These are phyloP conservation scores for Cirrhinus molitorella DNA, from an alignment of 2,797 vertebrate species.

Conservation along the genomic window DNA sequence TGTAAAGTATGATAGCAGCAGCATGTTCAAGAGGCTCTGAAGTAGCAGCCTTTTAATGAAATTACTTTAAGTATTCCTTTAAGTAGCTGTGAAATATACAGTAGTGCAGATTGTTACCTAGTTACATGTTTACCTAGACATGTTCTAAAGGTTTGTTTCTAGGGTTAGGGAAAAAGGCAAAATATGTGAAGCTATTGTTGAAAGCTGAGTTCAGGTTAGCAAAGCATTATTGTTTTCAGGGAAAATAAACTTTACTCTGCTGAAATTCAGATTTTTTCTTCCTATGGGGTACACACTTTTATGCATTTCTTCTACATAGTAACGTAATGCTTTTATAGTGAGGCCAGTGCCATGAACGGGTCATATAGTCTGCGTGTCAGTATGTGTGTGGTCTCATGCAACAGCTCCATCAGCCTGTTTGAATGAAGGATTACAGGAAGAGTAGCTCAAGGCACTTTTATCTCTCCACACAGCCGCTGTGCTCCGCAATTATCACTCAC, in stretches of 20 bases:
- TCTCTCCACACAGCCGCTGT: conserved; percentile 54
- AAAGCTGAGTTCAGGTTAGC: not conserved
- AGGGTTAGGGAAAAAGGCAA: not conserved
- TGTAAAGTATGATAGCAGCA: too few species aligned
- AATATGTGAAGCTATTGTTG: not conserved
- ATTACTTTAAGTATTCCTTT: not conserved
- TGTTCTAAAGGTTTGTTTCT: not conserved
- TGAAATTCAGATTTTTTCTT: not conserved
- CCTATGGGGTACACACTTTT: not conserved
- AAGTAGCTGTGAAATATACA: too few species aligned
- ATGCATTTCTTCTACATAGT: not conserved
- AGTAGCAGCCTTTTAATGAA: too few species aligned
- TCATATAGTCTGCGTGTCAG: conserved; percentile 22
- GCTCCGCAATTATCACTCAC: conserved; percentile 57
- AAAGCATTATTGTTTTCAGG: not conserved
- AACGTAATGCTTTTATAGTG: conserved; percentile 11
- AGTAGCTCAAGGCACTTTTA: conserved; percentile 54
- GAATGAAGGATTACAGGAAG: conserved; percentile 48
- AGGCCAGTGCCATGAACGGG: not conserved
- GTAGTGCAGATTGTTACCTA: too few species aligned
- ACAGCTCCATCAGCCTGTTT: conserved; percentile 32
- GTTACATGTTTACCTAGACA: too few species aligned
- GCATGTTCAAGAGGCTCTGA: too few species aligned
- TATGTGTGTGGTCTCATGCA: conserved; percentile 32
- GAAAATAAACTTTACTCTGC: not conserved